Evolutionary conservation across 53 echinoderm and acorn worm genomes (phyloP).

Genomic region (Crossaster papposus): DNA sequence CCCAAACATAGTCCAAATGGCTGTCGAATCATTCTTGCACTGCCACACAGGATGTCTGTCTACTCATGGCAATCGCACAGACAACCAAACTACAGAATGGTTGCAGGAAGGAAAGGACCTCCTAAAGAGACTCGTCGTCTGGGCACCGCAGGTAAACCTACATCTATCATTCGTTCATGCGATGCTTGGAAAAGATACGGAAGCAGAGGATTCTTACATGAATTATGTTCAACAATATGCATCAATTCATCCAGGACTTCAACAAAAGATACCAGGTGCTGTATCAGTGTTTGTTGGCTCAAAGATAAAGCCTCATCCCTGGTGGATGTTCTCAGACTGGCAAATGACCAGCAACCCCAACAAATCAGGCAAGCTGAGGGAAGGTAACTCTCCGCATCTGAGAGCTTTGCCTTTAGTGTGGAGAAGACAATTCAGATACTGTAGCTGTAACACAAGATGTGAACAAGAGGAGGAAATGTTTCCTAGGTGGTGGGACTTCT

Average conservation of each 20-base stretch:
- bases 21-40: conserved; percentile 42
- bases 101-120: conserved; percentile 16
- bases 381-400: background rate
- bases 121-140: background rate
- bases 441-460: background rate
- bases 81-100: conserved; percentile 19
- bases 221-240: conserved; percentile 40
- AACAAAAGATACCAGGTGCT: conserved; percentile 18
- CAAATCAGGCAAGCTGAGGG: background rate
- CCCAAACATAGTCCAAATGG: conserved; percentile 31
- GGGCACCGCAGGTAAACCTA: conserved; percentile 19
- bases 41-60: conserved; percentile 18
- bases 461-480: background rate
- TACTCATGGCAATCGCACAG: background rate
- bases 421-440: conserved; percentile 10
- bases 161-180: conserved; percentile 33
- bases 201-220: conserved; percentile 46
- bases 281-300: conserved; percentile 32
- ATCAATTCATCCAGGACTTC: background rate
- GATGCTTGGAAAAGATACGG: conserved; percentile 8
- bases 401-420: conserved; percentile 26
- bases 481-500: background rate
- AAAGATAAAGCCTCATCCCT: conserved; percentile 32
- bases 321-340: conserved; percentile 29
- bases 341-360: background rate